Evolutionary conservation across 2,888 invertebrate species (phyloP).

Genomic region (Hypselothyrea guttata): DNA sequence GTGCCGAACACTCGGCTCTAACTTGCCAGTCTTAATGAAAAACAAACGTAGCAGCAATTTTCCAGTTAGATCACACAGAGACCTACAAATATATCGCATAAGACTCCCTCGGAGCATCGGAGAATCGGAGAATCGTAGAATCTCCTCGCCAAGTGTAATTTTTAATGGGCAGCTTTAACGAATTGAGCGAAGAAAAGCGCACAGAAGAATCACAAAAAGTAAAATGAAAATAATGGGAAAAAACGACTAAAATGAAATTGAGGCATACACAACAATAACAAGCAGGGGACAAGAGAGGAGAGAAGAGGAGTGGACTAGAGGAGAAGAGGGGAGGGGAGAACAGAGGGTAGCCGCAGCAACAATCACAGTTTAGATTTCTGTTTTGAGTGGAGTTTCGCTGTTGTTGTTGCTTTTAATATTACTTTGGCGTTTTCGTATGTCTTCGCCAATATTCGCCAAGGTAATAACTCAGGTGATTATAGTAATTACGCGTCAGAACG

Average conservation of each 20-base stretch:
- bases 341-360: constrained; percentile 35
- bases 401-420: constrained; percentile 56
- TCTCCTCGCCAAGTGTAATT: constrained; percentile 67
- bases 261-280: constrained; percentile 29
- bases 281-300: constrained; percentile 6
- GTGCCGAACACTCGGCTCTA: constrained; percentile 57
- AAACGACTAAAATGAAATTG: constrained; percentile 72
- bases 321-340: neutral
- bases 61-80: constrained; percentile 65
- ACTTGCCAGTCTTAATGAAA: constrained; percentile 59
- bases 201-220: constrained; percentile 35
- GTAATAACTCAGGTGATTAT: constrained; percentile 83
- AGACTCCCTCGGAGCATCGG: too few species aligned
- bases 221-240: constrained; percentile 69
- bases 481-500: constrained; percentile 83
- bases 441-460: constrained; percentile 80
- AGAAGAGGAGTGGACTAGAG: neutral
- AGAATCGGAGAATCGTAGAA: too few species aligned
- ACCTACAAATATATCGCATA: constrained; percentile 2
- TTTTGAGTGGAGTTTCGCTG: constrained; percentile 25
- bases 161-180: constrained; percentile 69
- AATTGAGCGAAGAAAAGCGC: constrained; percentile 58
- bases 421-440: constrained; percentile 59
- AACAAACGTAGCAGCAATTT: constrained; percentile 73
- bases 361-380: constrained; percentile 75